phyloP scores from a whole-genome alignment of 2,797 vertebrate genomes.

The Limosa lapponica region DNA sequence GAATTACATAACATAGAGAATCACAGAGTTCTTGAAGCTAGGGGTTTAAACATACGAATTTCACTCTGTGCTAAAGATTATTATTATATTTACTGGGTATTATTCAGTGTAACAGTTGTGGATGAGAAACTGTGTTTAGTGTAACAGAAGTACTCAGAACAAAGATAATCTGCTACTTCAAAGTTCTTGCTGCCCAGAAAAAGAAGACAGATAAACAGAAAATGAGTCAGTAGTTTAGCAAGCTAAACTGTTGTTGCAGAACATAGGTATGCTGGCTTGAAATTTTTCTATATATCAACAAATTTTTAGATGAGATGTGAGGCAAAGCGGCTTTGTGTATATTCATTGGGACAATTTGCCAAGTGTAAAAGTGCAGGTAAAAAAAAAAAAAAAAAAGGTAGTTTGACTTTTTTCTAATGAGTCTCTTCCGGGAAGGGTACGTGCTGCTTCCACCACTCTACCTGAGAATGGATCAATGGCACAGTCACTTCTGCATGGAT shows the following conservation, averaged over 20 bases:
- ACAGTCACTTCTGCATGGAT: neutral
- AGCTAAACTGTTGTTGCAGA: neutral
- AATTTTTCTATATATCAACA: neutral
- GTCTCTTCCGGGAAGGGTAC: rapidly evolving
- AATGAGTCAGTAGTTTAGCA: neutral
- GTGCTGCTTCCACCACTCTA: neutral
- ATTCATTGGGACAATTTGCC: neutral
- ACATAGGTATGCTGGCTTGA: neutral
- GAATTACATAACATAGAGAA: neutral
- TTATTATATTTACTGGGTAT: neutral
- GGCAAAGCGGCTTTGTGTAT: neutral
- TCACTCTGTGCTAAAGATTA: neutral
- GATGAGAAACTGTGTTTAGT: neutral
- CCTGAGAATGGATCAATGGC: neutral
- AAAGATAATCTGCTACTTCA: neutral
- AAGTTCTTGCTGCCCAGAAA: neutral
- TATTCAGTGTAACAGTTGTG: neutral
- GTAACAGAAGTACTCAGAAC: neutral
- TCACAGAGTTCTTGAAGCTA: neutral
- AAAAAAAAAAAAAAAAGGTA: neutral
- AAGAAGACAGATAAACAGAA: neutral
- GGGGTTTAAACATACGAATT: neutral
- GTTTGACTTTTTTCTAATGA: neutral
- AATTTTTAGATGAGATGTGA: neutral
- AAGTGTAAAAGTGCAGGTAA: neutral